phyloP scores from a whole-genome alignment of 2,113 vertebrate species.

The Saguinus imperator region DNA sequence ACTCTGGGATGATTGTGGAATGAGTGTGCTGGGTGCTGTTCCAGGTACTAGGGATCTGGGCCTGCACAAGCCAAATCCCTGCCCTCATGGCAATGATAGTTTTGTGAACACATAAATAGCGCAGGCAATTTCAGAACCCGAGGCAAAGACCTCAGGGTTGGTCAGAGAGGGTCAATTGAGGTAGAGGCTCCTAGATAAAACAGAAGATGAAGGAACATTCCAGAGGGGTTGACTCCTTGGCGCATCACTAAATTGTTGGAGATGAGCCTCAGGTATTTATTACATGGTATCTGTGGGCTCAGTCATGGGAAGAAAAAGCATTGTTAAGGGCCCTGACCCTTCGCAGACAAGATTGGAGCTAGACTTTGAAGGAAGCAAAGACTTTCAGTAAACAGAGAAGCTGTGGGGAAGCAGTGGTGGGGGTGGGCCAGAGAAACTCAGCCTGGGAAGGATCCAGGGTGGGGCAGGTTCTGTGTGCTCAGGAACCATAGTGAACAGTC shows the following conservation, averaged over 20 bases:
- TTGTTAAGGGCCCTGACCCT: not conserved
- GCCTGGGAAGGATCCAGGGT: not conserved
- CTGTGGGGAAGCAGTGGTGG: fast-evolving
- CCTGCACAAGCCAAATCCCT: not conserved
- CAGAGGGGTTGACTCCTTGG: not conserved
- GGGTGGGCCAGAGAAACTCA: not conserved
- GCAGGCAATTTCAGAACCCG: not conserved
- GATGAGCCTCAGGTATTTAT: not conserved
- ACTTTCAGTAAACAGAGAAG: not conserved
- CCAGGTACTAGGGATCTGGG: not conserved
- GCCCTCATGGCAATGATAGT: fast-evolving
- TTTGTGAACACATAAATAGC: not conserved
- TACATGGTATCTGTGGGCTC: not conserved
- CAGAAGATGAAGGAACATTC: not conserved
- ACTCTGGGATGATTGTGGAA: not conserved
- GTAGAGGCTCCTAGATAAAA: not conserved
- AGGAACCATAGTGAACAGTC: not conserved
- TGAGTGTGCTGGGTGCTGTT: not conserved
- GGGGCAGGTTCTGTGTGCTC: not conserved
- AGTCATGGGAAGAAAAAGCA: not conserved
- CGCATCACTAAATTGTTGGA: not conserved
- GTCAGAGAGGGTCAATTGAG: not conserved
- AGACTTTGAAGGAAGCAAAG: not conserved
- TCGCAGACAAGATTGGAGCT: not conserved
- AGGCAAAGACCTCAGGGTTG: not conserved